These are phyloP conservation scores for Drosophila melanica DNA, from an alignment of 1,140 invertebrate species.

Conservation along the genomic window DNA sequence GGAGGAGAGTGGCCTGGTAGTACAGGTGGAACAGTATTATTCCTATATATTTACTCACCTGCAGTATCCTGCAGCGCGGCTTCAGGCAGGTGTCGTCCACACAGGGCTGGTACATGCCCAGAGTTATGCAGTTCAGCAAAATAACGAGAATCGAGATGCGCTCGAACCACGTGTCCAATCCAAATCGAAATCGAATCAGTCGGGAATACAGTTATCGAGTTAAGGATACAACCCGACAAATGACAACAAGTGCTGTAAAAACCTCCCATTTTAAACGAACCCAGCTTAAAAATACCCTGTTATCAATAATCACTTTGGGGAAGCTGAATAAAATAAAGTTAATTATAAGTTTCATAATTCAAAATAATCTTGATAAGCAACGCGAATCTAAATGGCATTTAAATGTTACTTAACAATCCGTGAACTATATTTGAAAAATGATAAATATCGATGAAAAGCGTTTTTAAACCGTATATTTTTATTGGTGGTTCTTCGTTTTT, in stretches of 20 bases:
- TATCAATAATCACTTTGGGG: too few relatives aligned
- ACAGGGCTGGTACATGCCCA: slow-evolving; percentile 99
- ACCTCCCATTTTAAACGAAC: background rate
- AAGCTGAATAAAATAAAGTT: too few relatives aligned
- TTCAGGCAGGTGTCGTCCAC: slow-evolving; percentile 96
- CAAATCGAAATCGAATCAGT: slow-evolving; percentile 28
- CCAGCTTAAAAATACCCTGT: background rate
- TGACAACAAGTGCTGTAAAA: background rate
- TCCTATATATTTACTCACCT: slow-evolving; percentile 87
- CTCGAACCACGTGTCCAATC: slow-evolving; percentile 96
- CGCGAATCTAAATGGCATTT: too few relatives aligned
- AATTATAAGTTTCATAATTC: too few relatives aligned
- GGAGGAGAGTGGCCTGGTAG: background rate
- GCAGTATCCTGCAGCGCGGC: slow-evolving; percentile 96
- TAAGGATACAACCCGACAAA: slow-evolving; percentile 40
- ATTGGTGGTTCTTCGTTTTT: too few relatives aligned
- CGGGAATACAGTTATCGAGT: slow-evolving; percentile 28
- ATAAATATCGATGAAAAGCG: too few relatives aligned
- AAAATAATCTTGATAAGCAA: too few relatives aligned
- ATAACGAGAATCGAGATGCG: slow-evolving; percentile 99
- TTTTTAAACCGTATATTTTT: too few relatives aligned
- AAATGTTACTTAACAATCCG: too few relatives aligned
- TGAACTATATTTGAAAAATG: too few relatives aligned
- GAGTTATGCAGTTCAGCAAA: slow-evolving; percentile 98
- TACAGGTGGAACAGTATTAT: slow-evolving; percentile 1